phyloP scores from a whole-genome alignment of 2,888 invertebrate genomes.

The Hydriomena furcata region DNA sequence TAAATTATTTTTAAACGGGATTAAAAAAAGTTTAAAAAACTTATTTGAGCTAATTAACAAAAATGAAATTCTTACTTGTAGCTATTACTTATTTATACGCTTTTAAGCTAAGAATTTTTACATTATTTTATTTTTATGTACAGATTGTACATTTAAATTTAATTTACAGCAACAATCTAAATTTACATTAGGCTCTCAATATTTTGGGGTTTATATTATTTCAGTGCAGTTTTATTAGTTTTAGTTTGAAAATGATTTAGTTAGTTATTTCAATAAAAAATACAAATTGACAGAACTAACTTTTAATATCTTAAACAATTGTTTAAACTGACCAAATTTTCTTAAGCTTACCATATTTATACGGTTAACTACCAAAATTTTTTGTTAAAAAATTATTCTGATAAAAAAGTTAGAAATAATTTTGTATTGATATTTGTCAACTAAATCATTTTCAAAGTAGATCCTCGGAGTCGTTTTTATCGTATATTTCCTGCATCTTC shows the following conservation, averaged over 20 bases:
- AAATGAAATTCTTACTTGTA: slow-evolving; percentile 24
- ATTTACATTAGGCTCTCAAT: slow-evolving; percentile 39
- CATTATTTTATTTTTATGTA: slow-evolving; percentile 29
- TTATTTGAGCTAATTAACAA: slow-evolving; percentile 18
- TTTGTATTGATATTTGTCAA: not conserved
- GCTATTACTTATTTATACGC: slow-evolving; percentile 35
- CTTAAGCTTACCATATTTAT: too few species aligned
- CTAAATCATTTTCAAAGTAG: slow-evolving; percentile 47
- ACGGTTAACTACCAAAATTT: too few species aligned
- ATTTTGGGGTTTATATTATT: slow-evolving; percentile 33
- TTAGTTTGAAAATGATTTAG: slow-evolving; percentile 15
- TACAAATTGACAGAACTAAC: too few species aligned
- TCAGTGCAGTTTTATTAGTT: slow-evolving; percentile 24
- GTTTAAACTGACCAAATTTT: too few species aligned
- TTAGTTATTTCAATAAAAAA: too few species aligned
- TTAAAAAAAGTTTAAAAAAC: slow-evolving; percentile 11
- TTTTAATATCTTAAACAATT: too few species aligned
- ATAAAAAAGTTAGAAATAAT: too few species aligned
- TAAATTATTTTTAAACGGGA: slow-evolving; percentile 27
- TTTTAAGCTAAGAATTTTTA: slow-evolving; percentile 28
- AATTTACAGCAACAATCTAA: slow-evolving; percentile 38
- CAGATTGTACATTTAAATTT: slow-evolving; percentile 34
- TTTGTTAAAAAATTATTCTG: too few species aligned
- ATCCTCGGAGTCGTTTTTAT: slow-evolving; percentile 66
- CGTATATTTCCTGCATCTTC: slow-evolving; percentile 72